phyloP scores from a whole-genome alignment of 2,888 invertebrate species.

The Pimpla rufipes region DNA sequence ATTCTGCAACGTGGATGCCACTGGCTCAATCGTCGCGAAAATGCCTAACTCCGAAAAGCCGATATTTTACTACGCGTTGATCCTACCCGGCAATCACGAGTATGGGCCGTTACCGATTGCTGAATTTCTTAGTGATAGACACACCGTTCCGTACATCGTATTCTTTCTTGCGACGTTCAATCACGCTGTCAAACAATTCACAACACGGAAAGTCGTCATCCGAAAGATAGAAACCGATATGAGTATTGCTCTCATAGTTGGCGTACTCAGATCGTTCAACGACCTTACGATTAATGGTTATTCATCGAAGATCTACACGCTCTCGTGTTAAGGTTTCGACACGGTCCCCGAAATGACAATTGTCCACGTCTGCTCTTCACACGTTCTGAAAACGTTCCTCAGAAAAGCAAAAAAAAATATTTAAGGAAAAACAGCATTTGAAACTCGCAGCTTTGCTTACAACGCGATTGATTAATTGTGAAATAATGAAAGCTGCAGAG shows the following conservation, averaged over 20 bases:
- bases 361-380: conserved; percentile 26
- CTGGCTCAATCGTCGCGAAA: conserved; percentile 28
- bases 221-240: conserved; percentile 29
- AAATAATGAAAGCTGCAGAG: background rate
- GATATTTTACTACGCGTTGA: conserved; percentile 15
- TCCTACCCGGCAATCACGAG: background rate
- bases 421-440: background rate
- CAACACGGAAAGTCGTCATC: background rate
- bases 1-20: conserved; percentile 29
- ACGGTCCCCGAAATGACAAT: background rate
- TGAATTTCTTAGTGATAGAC: conserved; percentile 28
- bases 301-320: background rate
- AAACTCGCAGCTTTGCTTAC: background rate
- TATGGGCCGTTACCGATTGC: conserved; percentile 45
- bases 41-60: conserved; percentile 12
- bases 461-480: conserved; percentile 4
- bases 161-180: background rate
- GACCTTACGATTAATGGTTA: background rate
- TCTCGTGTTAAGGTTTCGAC: too few relatives aligned
- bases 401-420: conserved; percentile 25
- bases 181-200: background rate
- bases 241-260: background rate
- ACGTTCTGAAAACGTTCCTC: conserved; percentile 13
- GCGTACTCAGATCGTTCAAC: background rate
- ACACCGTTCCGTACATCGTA: conserved; percentile 29